Conservation (phyloP, 2,113 vertebrate genomes). For the Poecilia latipinna region DNA sequence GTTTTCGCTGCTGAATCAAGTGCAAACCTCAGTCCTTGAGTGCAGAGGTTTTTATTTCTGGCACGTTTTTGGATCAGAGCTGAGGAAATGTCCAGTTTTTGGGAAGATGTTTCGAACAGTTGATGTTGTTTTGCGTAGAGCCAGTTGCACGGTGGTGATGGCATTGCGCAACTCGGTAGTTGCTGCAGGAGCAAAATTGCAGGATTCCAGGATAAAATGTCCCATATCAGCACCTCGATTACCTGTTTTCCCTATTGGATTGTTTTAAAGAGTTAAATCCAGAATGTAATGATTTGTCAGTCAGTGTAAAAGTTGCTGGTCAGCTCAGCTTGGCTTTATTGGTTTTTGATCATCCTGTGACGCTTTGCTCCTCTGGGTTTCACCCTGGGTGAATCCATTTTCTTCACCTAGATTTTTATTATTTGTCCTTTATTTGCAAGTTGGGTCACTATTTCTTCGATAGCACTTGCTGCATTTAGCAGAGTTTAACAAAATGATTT, state of each 20-base stretch:
- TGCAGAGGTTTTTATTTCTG: not conserved
- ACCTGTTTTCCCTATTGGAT: no score
- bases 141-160: not conserved
- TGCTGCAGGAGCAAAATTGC: not conserved
- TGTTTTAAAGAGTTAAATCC: not conserved
- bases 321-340: no score
- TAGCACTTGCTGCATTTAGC: no score
- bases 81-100: not conserved
- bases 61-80: not conserved
- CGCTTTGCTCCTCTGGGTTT: no score
- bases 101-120: not conserved
- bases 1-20: no score
- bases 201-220: not conserved
- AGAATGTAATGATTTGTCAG: not conserved
- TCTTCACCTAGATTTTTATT: no score
- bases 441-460: not conserved
- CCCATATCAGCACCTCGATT: not conserved
- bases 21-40: no score
- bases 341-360: no score
- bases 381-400: no score
- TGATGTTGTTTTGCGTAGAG: not conserved
- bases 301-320: no score
- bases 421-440: not conserved
- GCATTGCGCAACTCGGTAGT: not conserved
- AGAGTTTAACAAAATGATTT: not conserved